Conservation (phyloP, 2,797 vertebrate species). For the Rousettus madagascariensis region DNA sequence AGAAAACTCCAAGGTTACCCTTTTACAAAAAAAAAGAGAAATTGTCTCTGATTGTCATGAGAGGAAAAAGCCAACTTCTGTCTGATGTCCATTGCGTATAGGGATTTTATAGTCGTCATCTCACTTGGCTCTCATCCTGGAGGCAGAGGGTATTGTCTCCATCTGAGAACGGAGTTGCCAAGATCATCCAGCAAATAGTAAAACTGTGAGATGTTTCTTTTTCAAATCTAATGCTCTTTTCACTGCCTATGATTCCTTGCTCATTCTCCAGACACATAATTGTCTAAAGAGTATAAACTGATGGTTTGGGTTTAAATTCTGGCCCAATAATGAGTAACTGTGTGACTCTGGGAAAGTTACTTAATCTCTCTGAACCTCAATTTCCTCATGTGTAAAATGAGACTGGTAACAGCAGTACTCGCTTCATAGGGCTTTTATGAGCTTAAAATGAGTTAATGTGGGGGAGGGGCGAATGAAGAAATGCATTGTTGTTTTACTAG, state of each 20-base stretch:
- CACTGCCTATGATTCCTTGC: background rate
- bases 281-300: background rate
- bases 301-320: background rate
- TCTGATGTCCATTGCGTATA: background rate
- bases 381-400: background rate
- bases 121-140: background rate
- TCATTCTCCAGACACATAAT: background rate
- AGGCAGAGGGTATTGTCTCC: background rate
- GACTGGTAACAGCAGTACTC: background rate
- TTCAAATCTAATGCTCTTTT: background rate
- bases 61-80: background rate
- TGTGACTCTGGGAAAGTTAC: background rate
- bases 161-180: background rate
- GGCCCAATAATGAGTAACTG: background rate
- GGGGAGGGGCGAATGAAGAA: background rate
- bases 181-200: background rate
- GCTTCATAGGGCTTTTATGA: background rate
- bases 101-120: background rate
- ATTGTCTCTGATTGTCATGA: background rate
- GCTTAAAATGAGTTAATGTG: background rate
- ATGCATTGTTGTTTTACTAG: background rate
- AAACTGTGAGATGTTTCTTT: background rate
- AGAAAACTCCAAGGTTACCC: background rate
- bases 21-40: conserved; percentile 20
- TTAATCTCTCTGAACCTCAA: background rate